A percentile compares a stretch with the other conserved stretches of the same genome.
phyloP scores from a whole-genome alignment of 2,113 vertebrate genomes.

The Agelaius phoeniceus region DNA sequence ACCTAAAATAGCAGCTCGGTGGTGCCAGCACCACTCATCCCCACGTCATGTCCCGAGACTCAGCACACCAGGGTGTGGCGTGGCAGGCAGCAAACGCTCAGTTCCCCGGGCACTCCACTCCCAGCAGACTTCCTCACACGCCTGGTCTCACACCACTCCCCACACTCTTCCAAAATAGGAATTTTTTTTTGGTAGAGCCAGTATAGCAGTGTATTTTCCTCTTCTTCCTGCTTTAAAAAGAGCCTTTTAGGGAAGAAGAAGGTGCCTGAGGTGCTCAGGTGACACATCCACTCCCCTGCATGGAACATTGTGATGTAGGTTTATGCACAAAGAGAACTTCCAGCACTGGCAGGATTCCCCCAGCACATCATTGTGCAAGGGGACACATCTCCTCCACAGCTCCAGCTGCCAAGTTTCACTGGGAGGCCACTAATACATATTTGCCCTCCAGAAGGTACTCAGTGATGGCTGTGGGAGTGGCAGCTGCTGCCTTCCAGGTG shows the following conservation, averaged over 20 bases:
- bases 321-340: not conserved
- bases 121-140: not conserved
- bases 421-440: not conserved
- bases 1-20: not conserved
- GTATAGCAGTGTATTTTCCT: not conserved
- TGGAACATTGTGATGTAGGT: not conserved
- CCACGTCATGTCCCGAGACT: not conserved
- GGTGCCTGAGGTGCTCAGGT: not conserved
- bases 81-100: fast-evolving
- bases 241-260: not conserved
- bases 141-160: not conserved
- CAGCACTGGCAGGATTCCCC: not conserved
- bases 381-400: not conserved
- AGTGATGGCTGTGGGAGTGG: fast-evolving
- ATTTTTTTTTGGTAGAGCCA: not conserved
- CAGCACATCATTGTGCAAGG: not conserved
- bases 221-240: not conserved
- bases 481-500: not conserved
- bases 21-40: not conserved
- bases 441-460: constrained; percentile 11
- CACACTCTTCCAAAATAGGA: not conserved
- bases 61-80: not conserved
- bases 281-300: not conserved
- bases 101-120: not conserved
- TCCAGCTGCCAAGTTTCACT: constrained; percentile 48